Evolutionary conservation across 2,113 vertebrate genomes (phyloP).

Genomic region (Alexandromys fortis): DNA sequence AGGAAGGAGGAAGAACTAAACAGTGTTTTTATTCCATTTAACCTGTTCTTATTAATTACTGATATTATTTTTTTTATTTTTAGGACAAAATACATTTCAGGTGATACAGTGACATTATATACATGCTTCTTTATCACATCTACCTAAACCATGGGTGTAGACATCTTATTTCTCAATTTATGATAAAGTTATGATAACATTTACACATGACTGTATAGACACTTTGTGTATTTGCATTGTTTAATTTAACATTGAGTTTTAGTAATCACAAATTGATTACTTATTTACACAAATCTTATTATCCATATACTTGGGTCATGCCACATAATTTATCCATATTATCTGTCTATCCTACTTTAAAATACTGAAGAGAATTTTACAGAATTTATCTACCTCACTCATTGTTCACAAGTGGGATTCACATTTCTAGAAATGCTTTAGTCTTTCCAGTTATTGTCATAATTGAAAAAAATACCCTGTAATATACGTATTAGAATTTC

Average conservation of each 20-base stretch:
- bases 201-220: not conserved
- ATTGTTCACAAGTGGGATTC: not conserved
- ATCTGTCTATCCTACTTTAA: not conserved
- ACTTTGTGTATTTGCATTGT: not conserved
- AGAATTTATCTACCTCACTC: not conserved
- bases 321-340: not conserved
- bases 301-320: not conserved
- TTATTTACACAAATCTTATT: not conserved
- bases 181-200: not conserved
- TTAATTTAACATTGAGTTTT: not conserved
- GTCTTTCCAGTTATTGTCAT: not conserved
- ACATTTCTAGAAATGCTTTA: not conserved
- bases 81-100: not conserved
- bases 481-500: not conserved
- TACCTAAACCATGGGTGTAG: not conserved
- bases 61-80: slow-evolving; percentile 1
- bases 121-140: not conserved
- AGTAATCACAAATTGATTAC: not conserved
- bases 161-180: not conserved
- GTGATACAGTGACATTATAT: not conserved
- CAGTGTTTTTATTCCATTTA: not conserved
- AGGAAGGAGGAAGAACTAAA: not conserved
- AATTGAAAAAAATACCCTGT: not conserved
- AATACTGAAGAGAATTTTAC: not conserved
- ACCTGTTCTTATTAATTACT: not conserved